Evolutionary conservation across 2,113 vertebrate genomes (phyloP).

Genomic region (Lampris megalopsis): DNA sequence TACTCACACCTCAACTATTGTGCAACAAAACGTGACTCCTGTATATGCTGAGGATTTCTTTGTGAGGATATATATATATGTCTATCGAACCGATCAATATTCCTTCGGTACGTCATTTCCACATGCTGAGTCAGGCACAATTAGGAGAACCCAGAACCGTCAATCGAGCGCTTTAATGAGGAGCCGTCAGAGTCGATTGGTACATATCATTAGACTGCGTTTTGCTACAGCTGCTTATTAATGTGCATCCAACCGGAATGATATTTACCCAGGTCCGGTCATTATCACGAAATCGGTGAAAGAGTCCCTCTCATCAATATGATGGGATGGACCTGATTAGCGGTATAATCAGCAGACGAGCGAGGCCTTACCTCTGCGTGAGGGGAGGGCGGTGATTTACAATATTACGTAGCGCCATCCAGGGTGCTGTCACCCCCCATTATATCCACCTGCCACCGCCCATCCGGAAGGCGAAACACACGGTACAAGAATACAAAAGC

Average conservation of each 20-base stretch:
- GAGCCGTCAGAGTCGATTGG: constrained; percentile 32
- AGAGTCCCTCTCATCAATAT: constrained; percentile 12
- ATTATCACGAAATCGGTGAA: constrained; percentile 3
- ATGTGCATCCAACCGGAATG: constrained; percentile 58
- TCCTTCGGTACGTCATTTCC: constrained; percentile 65
- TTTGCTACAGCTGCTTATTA: constrained; percentile 52
- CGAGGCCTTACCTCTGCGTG: background rate
- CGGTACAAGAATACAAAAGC: too few relatives aligned
- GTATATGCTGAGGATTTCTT: too few relatives aligned
- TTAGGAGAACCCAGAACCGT: constrained; percentile 77
- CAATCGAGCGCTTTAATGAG: constrained; percentile 75
- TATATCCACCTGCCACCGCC: too few relatives aligned
- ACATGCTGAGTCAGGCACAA: constrained; percentile 73
- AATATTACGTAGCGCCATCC: too few relatives aligned
- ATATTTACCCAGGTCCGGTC: constrained; percentile 1
- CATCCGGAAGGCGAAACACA: too few relatives aligned
- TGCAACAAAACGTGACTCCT: too few relatives aligned
- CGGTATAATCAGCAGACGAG: constrained; percentile 55
- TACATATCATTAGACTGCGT: constrained; percentile 66
- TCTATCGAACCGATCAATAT: constrained; percentile 54
- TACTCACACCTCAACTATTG: too few relatives aligned
- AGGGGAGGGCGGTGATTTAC: too few relatives aligned
- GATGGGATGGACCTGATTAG: constrained; percentile 35
- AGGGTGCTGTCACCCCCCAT: too few relatives aligned
- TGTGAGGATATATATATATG: background rate